Conservation (phyloP, 2,888 invertebrate species). For the Drosophila paramelanica region DNA sequence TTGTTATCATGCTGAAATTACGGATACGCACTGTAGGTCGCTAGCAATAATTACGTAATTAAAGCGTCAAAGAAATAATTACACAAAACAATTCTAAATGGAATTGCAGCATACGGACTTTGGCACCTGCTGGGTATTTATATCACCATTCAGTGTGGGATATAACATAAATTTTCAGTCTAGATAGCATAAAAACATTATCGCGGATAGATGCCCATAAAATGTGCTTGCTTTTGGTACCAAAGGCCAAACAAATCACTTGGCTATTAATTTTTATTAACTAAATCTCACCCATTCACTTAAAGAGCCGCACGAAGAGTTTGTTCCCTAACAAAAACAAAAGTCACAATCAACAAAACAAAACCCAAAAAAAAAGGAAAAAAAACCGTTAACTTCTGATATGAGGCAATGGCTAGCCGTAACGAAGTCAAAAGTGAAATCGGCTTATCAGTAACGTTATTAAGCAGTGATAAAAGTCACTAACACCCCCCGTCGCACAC, state of each 20-base stretch:
- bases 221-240: constrained; percentile 35
- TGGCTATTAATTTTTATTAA: constrained; percentile 75
- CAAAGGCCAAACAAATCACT: constrained; percentile 72
- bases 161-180: constrained; percentile 51
- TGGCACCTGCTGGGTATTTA: constrained; percentile 13
- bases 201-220: constrained; percentile 36
- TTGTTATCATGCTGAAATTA: constrained; percentile 49
- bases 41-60: constrained; percentile 70
- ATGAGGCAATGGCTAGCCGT: constrained; percentile 38
- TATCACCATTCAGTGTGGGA: constrained; percentile 17
- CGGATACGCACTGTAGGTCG: constrained; percentile 58
- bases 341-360: neutral
- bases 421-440: constrained; percentile 56
- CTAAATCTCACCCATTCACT: constrained; percentile 68
- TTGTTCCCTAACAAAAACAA: constrained; percentile 16
- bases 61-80: constrained; percentile 75
- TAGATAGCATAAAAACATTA: constrained; percentile 47
- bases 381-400: constrained; percentile 53
- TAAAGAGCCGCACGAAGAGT: constrained; percentile 37
- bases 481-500: constrained; percentile 30
- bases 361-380: constrained; percentile 9
- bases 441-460: constrained; percentile 78
- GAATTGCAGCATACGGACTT: constrained; percentile 17
- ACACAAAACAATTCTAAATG: constrained; percentile 38
- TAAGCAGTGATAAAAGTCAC: constrained; percentile 74